Evolutionary conservation across 2,113 vertebrate species (phyloP).

Genomic region (Ploceus nigricollis): DNA sequence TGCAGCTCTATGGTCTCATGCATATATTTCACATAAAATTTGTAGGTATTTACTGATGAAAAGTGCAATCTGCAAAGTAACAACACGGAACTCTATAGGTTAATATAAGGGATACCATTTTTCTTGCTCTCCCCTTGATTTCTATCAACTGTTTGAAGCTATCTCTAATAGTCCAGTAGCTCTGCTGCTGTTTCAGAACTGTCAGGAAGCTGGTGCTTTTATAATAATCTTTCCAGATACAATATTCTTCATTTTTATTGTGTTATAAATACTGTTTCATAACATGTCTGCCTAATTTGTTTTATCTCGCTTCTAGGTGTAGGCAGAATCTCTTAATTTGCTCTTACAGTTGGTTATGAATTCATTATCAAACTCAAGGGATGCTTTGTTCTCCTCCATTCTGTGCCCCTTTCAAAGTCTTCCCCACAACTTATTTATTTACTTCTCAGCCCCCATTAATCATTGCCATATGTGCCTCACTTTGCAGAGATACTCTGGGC

Average conservation of each 20-base stretch:
- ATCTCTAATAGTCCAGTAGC: neutral
- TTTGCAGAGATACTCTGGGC: neutral
- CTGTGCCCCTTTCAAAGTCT: neutral
- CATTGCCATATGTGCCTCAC: neutral
- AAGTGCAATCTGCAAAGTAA: neutral
- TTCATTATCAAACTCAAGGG: neutral
- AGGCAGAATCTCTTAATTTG: neutral
- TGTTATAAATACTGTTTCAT: neutral
- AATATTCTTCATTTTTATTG: neutral
- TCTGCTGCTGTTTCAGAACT: neutral
- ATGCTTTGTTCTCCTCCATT: neutral
- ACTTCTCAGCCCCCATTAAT: neutral
- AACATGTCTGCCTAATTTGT: neutral
- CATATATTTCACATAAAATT: neutral
- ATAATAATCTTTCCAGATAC: neutral
- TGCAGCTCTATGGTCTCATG: neutral
- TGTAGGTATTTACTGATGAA: neutral
- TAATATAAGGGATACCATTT: neutral
- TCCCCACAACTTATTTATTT: neutral
- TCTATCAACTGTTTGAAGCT: neutral
- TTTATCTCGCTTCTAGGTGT: neutral
- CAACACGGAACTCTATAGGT: neutral
- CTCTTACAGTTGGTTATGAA: neutral
- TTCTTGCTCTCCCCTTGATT: neutral
- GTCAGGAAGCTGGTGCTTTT: neutral